Evolutionary conservation across 2,888 invertebrate genomes (phyloP).

Genomic region (Eumacrocentrus americanus): DNA sequence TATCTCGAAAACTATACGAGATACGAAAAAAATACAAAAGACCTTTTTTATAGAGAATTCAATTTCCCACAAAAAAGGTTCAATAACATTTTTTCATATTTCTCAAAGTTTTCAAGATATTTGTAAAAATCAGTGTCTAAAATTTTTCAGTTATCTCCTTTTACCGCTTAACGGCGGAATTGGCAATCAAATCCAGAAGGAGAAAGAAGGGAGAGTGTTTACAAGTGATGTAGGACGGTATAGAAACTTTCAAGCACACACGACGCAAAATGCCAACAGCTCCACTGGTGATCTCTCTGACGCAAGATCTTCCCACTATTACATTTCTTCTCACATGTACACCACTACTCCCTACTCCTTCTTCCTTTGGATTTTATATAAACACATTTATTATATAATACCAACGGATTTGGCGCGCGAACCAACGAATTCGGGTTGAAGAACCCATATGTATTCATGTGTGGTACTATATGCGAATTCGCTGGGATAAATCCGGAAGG

Average conservation of each 20-base stretch:
- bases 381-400: not conserved
- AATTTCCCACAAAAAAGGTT: no score
- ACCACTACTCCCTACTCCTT: constrained; percentile 2
- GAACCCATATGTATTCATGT: constrained; percentile 51
- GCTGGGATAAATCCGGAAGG: constrained; percentile 42
- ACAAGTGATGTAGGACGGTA: constrained; percentile 33
- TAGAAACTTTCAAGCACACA: constrained; percentile 40
- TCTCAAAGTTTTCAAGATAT: no score
- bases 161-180: not conserved
- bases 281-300: constrained; percentile 44
- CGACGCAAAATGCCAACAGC: constrained; percentile 47
- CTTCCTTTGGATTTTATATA: not conserved
- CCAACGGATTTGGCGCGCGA: constrained; percentile 10
- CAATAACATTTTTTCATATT: no score
- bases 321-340: not conserved
- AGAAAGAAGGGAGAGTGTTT: constrained; percentile 18
- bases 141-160: no score
- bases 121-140: no score
- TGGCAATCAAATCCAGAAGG: constrained; percentile 13
- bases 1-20: no score
- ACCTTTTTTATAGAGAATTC: no score
- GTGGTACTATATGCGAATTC: constrained; percentile 18
- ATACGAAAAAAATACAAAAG: no score
- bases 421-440: constrained; percentile 41
- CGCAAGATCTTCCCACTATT: constrained; percentile 38